Evolutionary conservation across 2,888 invertebrate species (phyloP), one percentile per base, ranked within the genome.

Genomic region (Dione vanillae): DNA sequence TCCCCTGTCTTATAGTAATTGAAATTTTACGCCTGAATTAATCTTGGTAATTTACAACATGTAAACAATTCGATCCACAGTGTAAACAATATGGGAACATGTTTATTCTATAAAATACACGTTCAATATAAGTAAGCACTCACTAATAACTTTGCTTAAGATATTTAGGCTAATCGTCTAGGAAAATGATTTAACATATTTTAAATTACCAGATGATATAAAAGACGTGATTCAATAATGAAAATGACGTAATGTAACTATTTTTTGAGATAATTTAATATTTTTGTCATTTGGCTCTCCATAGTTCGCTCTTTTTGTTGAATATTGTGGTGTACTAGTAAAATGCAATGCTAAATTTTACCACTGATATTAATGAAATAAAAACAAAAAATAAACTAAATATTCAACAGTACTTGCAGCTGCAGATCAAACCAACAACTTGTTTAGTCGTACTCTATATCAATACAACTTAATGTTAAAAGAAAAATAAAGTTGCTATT

Each of bases 1-100:
- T 6, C 45, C 27, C 20, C 27, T 61, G 27, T 45, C 61, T 27
- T 61, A 35, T 61, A 61, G 27, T 45, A 27, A 61, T 61, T 45
- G 45, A 16, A 61, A 61, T 61, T 45, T 45, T 61, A 27, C 41
- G 61, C 27, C 11, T 11, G 27, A 61, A n/a, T 27, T 27, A 27
- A 45, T 20, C 45, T n/a, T 20, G 5, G 45, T 61, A 45, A 61
- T 61, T 61, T 45, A 45, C n/a, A 61, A 43, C 43, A 61, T 11
- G 0, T n/a, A 61, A 61, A 61, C 61, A 61, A 61, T 14, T 61
- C 14, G n/a, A 35, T 45, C 35, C 12, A 2, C 27, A 12, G 45
- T 45, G 16, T 45, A 35, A 45, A 11, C 27, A 12, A 45, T 45
- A 35, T 2, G 16, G 10, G 37, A 54, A 54, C 10, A 40, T 56